Conservation (phyloP, 2,888 invertebrate species). For the Alentia gelatinosa region DNA sequence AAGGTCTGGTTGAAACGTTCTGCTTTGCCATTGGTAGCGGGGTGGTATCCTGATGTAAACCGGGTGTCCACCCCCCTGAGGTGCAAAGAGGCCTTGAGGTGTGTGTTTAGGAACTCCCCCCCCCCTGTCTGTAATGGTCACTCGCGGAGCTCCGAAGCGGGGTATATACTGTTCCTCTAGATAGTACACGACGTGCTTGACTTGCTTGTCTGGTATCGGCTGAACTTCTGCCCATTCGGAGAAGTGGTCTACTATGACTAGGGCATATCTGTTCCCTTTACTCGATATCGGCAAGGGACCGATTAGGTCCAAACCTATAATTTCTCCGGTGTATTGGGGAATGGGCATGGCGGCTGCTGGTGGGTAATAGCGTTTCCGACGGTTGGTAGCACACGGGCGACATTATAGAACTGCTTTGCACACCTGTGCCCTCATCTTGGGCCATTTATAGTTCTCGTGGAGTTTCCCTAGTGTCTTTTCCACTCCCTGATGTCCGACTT, state of each 20-base stretch:
- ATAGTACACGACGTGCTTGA: neutral
- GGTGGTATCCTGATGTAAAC: neutral
- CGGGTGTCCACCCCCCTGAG: neutral
- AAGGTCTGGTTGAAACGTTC: neutral
- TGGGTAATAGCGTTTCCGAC: neutral
- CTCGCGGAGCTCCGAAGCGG: neutral
- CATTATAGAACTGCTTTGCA: neutral
- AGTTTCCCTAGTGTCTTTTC: neutral
- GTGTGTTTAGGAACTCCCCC: neutral
- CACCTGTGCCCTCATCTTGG: neutral
- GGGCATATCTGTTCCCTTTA: neutral
- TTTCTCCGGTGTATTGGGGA: neutral
- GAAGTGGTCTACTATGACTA: neutral
- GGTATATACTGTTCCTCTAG: neutral
- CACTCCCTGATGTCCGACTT: neutral
- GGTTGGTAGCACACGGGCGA: neutral
- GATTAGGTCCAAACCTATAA: conserved; percentile 3
- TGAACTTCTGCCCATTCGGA: neutral
- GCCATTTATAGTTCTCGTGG: neutral
- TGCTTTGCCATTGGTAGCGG: neutral
- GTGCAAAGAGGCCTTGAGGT: neutral
- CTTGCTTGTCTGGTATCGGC: neutral
- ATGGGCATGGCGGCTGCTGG: neutral
- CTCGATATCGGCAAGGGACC: neutral
- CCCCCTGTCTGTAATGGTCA: neutral